phyloP scores from a whole-genome alignment of 2,888 invertebrate species.

The Campoplex nolae region DNA sequence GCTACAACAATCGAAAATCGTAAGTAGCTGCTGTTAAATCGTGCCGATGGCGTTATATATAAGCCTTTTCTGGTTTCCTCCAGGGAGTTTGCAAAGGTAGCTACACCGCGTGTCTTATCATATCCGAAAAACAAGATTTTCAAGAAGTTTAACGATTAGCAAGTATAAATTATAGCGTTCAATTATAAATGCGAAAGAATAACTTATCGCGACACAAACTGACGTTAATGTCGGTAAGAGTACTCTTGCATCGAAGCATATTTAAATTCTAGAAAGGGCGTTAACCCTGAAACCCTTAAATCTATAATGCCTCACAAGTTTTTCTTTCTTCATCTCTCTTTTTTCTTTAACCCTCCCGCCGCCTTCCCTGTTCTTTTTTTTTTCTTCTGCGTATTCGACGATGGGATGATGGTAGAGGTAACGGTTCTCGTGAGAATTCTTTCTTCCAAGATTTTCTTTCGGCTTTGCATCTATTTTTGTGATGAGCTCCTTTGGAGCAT shows the following conservation, averaged over 20 bases:
- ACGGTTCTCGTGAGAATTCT: background rate
- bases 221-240: slow-evolving; percentile 10
- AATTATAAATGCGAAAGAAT: slow-evolving; percentile 55
- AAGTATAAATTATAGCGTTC: slow-evolving; percentile 27
- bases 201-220: slow-evolving; percentile 41
- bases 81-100: slow-evolving; percentile 5
- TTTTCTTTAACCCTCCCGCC: slow-evolving; percentile 22
- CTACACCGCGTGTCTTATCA: background rate
- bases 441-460: background rate
- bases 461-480: background rate
- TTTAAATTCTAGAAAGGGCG: slow-evolving; percentile 51
- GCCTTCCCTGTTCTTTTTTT: background rate
- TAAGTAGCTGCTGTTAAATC: background rate
- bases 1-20: background rate
- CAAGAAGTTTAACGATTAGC: slow-evolving; percentile 14
- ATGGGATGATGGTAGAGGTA: background rate
- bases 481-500: slow-evolving; percentile 17
- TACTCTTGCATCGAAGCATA: slow-evolving; percentile 44
- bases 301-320: slow-evolving; percentile 75
- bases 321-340: slow-evolving; percentile 18
- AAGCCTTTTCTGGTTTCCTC: background rate
- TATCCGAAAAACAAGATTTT: background rate
- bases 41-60: background rate
- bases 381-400: background rate
- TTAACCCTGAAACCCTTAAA: slow-evolving; percentile 65